A percentile compares a stretch with the other conserved stretches of the same genome.
Conservation (phyloP, 2,113 vertebrate species). For the Sus scrofa region DNA sequence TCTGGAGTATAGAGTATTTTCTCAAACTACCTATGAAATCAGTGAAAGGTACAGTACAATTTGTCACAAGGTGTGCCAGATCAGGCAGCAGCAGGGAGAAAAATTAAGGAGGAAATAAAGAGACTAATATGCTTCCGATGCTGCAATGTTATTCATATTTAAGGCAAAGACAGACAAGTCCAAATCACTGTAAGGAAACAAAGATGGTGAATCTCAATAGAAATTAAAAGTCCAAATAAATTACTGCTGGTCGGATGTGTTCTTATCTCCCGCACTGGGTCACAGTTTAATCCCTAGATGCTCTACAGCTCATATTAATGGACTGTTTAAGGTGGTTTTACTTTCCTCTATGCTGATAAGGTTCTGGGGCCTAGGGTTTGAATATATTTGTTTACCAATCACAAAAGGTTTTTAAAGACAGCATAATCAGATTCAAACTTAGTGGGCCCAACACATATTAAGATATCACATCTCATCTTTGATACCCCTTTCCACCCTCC, state of each 20-base stretch:
- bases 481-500: slow-evolving; percentile 8
- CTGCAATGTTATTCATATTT: slow-evolving; percentile 48
- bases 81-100: neutral
- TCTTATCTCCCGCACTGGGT: neutral
- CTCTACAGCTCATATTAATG: neutral
- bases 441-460: neutral
- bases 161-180: slow-evolving; percentile 49
- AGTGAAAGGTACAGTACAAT: slow-evolving; percentile 19
- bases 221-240: neutral
- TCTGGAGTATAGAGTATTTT: slow-evolving; percentile 74
- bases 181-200: slow-evolving; percentile 60
- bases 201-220: neutral
- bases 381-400: neutral
- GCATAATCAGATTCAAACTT: slow-evolving; percentile 36
- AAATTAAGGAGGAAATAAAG: neutral
- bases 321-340: slow-evolving; percentile 19
- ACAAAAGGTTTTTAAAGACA: slow-evolving; percentile 44
- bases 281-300: slow-evolving; percentile 30
- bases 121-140: neutral
- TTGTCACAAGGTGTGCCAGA: slow-evolving; percentile 32
- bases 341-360: neutral
- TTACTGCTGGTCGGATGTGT: slow-evolving; percentile 39
- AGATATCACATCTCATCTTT: neutral
- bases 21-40: slow-evolving; percentile 81
- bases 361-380: neutral